Base-by-base conservation (phyloP, 2,797 vertebrate species). In the Corythornis leucogaster region DNA sequence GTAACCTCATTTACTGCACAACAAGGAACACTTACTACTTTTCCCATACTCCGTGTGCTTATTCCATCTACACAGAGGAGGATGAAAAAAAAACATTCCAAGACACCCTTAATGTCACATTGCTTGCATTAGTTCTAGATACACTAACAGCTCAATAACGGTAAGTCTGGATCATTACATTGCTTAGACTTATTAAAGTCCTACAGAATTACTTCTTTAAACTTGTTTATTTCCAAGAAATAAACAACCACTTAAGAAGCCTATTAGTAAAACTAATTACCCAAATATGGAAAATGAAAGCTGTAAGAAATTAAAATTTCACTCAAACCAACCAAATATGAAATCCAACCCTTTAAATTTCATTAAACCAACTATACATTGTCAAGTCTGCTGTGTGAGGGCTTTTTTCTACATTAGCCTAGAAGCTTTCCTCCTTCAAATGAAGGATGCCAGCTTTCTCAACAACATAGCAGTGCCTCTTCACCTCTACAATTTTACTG, bases 251-350 rank as follows among this genome's bases (percentile, higher is more conserved):
- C 19, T 50, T 71, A 40, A 84, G n/a, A 78, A 19, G 87, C 42
- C 78, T 81, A 90, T 43, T 81, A 85, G 63, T 15, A 93, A 95
- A 93, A 80, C 31, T 80, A 95, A 79, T 68, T 57, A 92, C 30
- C 22, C 51, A 74, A 76, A 73, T 70, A 79, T 5, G 26, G 75
- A 73, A 85, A 89, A n/a, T 26, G 17, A 94, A 86, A 91, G n/a
- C 17, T 53, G 0, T 42, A 51, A 30, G 38, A 94, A 87, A 25
- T 69, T 42, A 94, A 85, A 85, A 53, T 19, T 82, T 50, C 46
- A 86, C 48, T 12, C 14, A 91, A 94, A 74, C 31, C 74, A 83
- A 91, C 13, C 20, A 54, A 84, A 86, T 80, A 90, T 13, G 1
- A 87, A 87, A 95, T 18, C 42, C 31, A 89, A 19, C 21, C 40